A percentile compares a stretch with the other conserved stretches of the same genome.
phyloP scores from a whole-genome alignment of 1,140 invertebrate genomes.

The Bombus terrestris region DNA sequence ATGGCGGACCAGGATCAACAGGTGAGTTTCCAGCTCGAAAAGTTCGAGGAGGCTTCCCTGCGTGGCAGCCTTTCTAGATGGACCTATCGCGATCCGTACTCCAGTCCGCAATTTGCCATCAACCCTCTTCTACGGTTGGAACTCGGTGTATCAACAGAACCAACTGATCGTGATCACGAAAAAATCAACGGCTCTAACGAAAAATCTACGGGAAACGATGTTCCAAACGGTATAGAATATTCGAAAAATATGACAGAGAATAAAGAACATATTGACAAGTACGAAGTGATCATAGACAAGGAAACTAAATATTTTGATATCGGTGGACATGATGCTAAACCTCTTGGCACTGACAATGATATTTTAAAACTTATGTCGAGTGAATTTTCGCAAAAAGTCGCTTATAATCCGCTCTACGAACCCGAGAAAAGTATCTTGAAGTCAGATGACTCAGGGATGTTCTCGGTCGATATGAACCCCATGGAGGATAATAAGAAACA shows the following conservation, averaged over 20 bases:
- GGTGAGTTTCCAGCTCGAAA: slow-evolving; percentile 84
- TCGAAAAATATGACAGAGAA: neutral
- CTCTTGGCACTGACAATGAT: neutral
- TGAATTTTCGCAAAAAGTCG: neutral
- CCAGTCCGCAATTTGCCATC: slow-evolving; percentile 86
- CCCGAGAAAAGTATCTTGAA: slow-evolving; percentile 16
- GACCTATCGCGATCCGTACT: slow-evolving; percentile 84
- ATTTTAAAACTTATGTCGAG: neutral
- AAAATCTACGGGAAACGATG: too few species aligned
- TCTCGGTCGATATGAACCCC: slow-evolving; percentile 66
- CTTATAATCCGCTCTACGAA: slow-evolving; percentile 54
- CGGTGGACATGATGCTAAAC: neutral
- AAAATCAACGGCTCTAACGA: neutral
- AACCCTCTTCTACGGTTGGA: slow-evolving; percentile 85
- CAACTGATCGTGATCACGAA: neutral
- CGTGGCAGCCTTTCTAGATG: slow-evolving; percentile 85
- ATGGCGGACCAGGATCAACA: slow-evolving; percentile 84
- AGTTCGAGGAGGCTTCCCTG: slow-evolving; percentile 82
- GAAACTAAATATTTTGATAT: neutral
- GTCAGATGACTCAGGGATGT: slow-evolving; percentile 71
- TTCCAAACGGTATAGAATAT: too few species aligned
- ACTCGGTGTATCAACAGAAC: slow-evolving; percentile 16
- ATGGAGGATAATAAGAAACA: neutral
- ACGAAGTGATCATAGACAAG: neutral
- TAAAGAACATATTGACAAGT: neutral